phyloP scores from a whole-genome alignment of 2,888 invertebrate species.

The Synanthedon formicaeformis region DNA sequence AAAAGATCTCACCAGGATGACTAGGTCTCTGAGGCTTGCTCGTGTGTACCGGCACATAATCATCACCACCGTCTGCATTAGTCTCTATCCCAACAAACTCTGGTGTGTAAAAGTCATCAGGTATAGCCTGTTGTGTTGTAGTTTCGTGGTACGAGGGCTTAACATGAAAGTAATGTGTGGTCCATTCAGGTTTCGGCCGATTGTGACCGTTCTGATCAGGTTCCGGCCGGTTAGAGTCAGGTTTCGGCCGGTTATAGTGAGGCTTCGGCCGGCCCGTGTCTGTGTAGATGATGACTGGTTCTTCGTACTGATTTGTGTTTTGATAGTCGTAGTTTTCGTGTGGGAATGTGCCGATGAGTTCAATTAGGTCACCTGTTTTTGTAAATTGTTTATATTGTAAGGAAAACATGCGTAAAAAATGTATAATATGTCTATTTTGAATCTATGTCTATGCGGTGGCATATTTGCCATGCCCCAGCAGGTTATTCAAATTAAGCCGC shows the following conservation, averaged over 20 bases:
- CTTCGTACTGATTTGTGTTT: constrained; percentile 60
- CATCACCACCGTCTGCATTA: constrained; percentile 45
- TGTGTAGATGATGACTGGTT: constrained; percentile 62
- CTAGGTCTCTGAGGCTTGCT: constrained; percentile 50
- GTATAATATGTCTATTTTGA: too few species aligned
- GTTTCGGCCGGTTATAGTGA: constrained; percentile 30
- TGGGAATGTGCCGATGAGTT: constrained; percentile 63
- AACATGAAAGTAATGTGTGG: constrained; percentile 51
- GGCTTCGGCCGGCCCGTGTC: constrained; percentile 46
- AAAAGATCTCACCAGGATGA: constrained; percentile 52
- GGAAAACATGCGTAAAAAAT: too few species aligned
- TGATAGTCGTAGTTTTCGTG: constrained; percentile 59
- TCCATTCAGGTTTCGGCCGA: constrained; percentile 17
- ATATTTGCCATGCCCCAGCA: too few species aligned
- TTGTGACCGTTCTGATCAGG: constrained; percentile 20
- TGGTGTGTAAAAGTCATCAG: constrained; percentile 37
- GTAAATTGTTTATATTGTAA: too few species aligned
- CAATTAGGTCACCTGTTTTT: constrained; percentile 61
- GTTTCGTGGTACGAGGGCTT: constrained; percentile 63
- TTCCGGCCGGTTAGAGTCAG: constrained; percentile 22
- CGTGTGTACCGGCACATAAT: constrained; percentile 55
- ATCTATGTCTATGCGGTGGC: too few species aligned
- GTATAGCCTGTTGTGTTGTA: constrained; percentile 30
- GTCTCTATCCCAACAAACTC: constrained; percentile 23
- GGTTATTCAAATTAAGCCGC: too few species aligned